Base-by-base conservation (phyloP, 2,113 vertebrate species). In the Onychorhynchus coronatus region DNA sequence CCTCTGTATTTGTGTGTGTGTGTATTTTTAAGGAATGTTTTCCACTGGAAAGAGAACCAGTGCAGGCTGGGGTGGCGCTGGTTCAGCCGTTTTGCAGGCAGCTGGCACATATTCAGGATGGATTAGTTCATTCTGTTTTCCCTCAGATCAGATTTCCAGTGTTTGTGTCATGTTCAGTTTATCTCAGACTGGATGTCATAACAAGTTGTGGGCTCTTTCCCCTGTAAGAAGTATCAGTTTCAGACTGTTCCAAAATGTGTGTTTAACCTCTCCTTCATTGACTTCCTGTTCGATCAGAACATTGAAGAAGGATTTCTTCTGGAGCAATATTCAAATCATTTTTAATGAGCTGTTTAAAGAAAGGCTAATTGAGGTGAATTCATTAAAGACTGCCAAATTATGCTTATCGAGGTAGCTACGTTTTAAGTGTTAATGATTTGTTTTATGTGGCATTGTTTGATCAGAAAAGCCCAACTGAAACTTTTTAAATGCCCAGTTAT, bases 331-430 rank as follows among this genome's bases (percentile, higher is more conserved):
- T 98, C 98, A 98, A 97, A 98, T 98, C 96, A 97, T 95, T 91
- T 98, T 98, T 98, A 98, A 98, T 98, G 95, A 98, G 97, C 96
- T 98, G 97, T 97, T 99, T 98, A 98, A 98, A 98, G 98, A 98
- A 98, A 98, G 98, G 98, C 98, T 99, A 99, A 99, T 99, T 98
- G 98, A 98, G 98, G 98, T 98, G 98, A 98, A 98, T 98, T 98
- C 98, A 98, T 98, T 98, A 98, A 97, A 98, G 97, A 92, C 97
- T 98, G 98, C 89, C 83, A 97, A 98, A 98, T 98, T 98, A 97
- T 94, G 95, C 97, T 98, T 98, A 97, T 98, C 95, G 73, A 96
- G 88, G 66, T 96, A 93, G 97, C 96, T 97, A 95, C 95, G 94
- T 97, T 98, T 97, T 97, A 97, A 97, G 93, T 97, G 98, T 98